phyloP scores from a whole-genome alignment of 2,797 vertebrate genomes.

The Lophura swinhoii region DNA sequence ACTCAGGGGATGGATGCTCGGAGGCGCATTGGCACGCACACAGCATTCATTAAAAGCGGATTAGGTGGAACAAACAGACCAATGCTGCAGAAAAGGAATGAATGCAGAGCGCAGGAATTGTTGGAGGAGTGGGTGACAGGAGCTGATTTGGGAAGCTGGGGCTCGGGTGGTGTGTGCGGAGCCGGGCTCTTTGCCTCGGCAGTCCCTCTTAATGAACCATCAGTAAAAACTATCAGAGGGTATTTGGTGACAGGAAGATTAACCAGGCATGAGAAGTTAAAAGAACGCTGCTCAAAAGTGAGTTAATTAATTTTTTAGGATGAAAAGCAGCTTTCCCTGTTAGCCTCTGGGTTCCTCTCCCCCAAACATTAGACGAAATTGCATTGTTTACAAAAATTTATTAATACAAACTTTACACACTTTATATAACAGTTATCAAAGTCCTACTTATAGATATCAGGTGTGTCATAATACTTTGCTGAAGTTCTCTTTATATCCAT shows the following conservation, averaged over 20 bases:
- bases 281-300: constrained; percentile 28
- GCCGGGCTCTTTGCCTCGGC: background rate
- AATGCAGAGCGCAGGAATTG: background rate
- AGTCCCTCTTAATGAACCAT: constrained; percentile 13
- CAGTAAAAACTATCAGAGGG: constrained; percentile 36
- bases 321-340: constrained; percentile 46
- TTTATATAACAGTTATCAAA: constrained; percentile 95
- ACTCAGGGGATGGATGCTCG: background rate
- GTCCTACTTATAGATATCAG: constrained; percentile 88
- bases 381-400: constrained; percentile 99
- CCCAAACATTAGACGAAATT: constrained; percentile 94
- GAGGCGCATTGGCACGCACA: background rate
- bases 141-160: background rate
- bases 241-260: constrained; percentile 31
- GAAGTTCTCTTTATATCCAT: constrained; percentile 81
- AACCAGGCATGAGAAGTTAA: constrained; percentile 47
- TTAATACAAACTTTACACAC: constrained; percentile 99
- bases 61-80: constrained; percentile 36
- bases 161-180: background rate
- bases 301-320: constrained; percentile 50
- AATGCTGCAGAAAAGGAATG: background rate
- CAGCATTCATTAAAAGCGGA: constrained; percentile 48
- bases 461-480: constrained; percentile 85
- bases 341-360: constrained; percentile 70
- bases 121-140: background rate